Conservation (phyloP, 1,140 invertebrate genomes). For the Ptiloglossa arizonensis region DNA sequence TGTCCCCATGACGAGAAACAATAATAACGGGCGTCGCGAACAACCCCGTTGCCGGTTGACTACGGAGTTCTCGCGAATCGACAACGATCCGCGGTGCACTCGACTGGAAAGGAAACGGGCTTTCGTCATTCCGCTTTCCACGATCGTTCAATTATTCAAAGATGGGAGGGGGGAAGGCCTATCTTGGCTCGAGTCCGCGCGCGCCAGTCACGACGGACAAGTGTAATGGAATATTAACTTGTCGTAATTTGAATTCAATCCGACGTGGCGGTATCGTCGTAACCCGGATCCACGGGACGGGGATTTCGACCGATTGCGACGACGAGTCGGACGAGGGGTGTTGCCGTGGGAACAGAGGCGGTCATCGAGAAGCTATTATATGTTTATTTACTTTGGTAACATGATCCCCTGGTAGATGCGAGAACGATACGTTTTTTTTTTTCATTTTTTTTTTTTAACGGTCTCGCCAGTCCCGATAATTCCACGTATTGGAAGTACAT, state of each 20-base stretch:
- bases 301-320: conserved; percentile 1
- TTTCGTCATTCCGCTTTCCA: conserved; percentile 66
- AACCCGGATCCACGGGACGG: conserved; percentile 22
- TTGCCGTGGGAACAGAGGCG: too few relatives aligned
- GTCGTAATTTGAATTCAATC: conserved; percentile 64
- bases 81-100: conserved; percentile 34
- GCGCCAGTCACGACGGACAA: conserved; percentile 47
- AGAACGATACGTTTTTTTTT: too few relatives aligned
- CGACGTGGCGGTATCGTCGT: conserved; percentile 23
- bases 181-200: not conserved
- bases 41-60: too few relatives aligned
- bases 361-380: too few relatives aligned
- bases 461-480: too few relatives aligned
- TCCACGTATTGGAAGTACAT: too few relatives aligned
- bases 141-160: conserved; percentile 71
- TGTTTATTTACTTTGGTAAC: too few relatives aligned
- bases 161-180: too few relatives aligned
- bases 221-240: conserved; percentile 67
- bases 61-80: not conserved
- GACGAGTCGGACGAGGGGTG: not conserved
- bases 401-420: too few relatives aligned
- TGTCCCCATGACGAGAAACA: too few relatives aligned
- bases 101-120: conserved; percentile 67
- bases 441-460: too few relatives aligned
- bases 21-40: too few relatives aligned